Base-by-base conservation (phyloP, 2,113 vertebrate species). In the Ranitomeya variabilis region DNA sequence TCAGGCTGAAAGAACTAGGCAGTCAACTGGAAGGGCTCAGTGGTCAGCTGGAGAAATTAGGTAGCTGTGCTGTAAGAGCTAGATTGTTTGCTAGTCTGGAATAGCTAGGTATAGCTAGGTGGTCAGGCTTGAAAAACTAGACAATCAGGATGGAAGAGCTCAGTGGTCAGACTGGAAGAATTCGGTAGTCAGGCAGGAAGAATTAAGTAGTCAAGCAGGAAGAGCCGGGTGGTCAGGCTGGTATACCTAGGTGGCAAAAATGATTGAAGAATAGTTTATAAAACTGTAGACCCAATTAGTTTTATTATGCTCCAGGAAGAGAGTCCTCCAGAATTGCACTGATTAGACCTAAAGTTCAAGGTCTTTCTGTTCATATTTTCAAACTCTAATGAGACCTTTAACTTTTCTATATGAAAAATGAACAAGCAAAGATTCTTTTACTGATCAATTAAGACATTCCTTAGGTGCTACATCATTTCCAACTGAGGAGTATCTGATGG, bases 391-490 rank as follows among this genome's bases (percentile, higher is more conserved):
- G 85, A 85, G 62, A 26, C 23, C 60, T 79, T 54, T 60, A 11
- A 57, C 26, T 76, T 11, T 6, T 78, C 59, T 88, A 57, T 37
- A 37, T 57, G 59, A 69, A 69, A 85, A 79, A 78, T 23, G 37
- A 26, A 51, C 45, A 83, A 74, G 59, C 10, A 57, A 26, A 54
- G 18, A 55, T 76, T 71, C 59, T 90, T 89, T 90, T 31, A 87
- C 54, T 87, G 92, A 89, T 83, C 90, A 84, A 90, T 89, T 89
- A 78, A 90, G 91, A 90, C 91, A 91, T 93, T 92, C 92, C 76
- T 91, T 55, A 13, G 18, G 3, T 51, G 0, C 91, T 83, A 87
- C 86, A 71, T 93, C 90, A 92, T 86, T 86, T n/a, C 80, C 89
- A 80, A 87, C 85, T n/a, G 23, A 80, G 73, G 84, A 79, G 82